phyloP scores from a whole-genome alignment of 2,113 vertebrate genomes.

The Tragelaphus buxtoni region DNA sequence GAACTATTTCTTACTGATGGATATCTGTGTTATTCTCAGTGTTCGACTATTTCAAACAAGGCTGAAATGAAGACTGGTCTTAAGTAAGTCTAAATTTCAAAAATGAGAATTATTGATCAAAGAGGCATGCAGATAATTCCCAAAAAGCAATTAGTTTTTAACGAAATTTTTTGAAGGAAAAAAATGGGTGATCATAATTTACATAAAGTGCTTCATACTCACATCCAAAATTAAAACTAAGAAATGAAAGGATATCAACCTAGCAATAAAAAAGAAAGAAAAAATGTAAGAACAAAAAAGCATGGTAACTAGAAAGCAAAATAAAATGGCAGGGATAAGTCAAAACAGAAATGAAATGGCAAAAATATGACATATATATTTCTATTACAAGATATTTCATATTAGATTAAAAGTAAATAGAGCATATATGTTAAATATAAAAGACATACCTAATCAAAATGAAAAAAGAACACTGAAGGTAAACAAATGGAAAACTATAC shows the following conservation, averaged over 20 bases:
- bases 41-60: background rate
- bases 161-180: background rate
- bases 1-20: background rate
- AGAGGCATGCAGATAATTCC: background rate
- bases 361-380: background rate
- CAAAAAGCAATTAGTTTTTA: background rate
- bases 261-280: background rate
- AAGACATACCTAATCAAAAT: no score
- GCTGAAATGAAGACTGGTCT: background rate
- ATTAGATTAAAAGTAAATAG: background rate
- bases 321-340: background rate
- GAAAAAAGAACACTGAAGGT: no score
- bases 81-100: background rate
- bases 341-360: background rate
- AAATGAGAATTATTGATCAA: background rate
- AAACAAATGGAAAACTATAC: background rate
- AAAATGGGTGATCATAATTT: background rate
- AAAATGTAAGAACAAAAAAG: background rate
- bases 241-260: background rate
- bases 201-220: background rate
- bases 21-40: background rate
- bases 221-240: background rate
- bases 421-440: no score
- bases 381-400: background rate
- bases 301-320: background rate